Evolutionary conservation across 2,888 invertebrate genomes (phyloP), one percentile per base, ranked within the genome.

Genomic region (Thysanoteuthis rhombus): DNA sequence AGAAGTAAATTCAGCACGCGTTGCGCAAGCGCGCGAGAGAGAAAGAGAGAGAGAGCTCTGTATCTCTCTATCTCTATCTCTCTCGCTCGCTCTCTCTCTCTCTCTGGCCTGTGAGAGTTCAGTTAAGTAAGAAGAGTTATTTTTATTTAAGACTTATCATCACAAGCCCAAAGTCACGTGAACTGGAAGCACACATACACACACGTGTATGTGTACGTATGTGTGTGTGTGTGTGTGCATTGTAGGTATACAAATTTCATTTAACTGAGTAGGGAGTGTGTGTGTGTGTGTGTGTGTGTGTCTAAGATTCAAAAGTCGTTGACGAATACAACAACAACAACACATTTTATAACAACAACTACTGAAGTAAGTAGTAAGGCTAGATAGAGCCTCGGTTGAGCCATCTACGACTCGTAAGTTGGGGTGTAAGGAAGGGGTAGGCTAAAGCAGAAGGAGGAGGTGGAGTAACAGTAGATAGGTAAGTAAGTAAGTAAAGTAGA

Each of bases 81-180:
- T 58, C 32, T 58, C 28, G 28, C 6, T 58, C 5, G 12, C 58
- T 58, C 32, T 58, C n/a, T 75, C n/a, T 75, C 12, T 75, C 16
- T 75, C n/a, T 16, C n/a, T 75, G n/a, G n/a, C 75, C 75, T 75
- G n/a, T 75, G 75, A n/a, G n/a, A 36, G 75, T n/a, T n/a, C n/a
- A 75, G 75, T 75, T 75, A 75, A 75, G 75, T 75, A 75, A 75
- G 75, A 75, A 75, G 75, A 75, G 75, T 75, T 75, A 75, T 75
- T 75, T 75, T 75, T 75, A 75, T 75, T 75, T n/a, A n/a, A 75
- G 75, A n/a, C n/a, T 75, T 75, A n/a, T 75, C 36, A 75, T 75
- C 75, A n/a, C 75, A 75, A 75, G 36, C n/a, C 75, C n/a, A 75
- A 36, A 75, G 75, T 75, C 75, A 75, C 75, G 75, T 75, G 75